Percentiles rank a stretch among this genome's conserved stretches.
These are phyloP conservation scores for Conger conger DNA, from an alignment of 2,113 vertebrate species.

Conservation along the genomic window DNA sequence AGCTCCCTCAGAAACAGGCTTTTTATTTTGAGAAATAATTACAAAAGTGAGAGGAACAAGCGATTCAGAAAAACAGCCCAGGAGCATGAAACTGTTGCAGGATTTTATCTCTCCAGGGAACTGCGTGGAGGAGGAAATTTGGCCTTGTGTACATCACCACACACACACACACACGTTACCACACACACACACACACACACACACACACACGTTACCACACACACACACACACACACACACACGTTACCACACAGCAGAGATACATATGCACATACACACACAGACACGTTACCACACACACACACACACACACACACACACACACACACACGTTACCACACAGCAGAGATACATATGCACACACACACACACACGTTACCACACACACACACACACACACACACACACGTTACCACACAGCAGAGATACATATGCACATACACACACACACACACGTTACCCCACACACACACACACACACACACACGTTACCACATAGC, in stretches of 20 bases:
- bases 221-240: too few species aligned
- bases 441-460: too few species aligned
- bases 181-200: too few species aligned
- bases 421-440: slow-evolving; percentile 32
- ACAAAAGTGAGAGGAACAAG: slow-evolving; percentile 37
- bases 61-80: slow-evolving; percentile 48
- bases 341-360: too few species aligned
- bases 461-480: too few species aligned
- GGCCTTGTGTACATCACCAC: too few species aligned
- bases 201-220: too few species aligned
- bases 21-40: slow-evolving; percentile 33
- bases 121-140: slow-evolving; percentile 46
- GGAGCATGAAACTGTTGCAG: slow-evolving; percentile 34
- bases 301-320: too few species aligned
- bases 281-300: too few species aligned
- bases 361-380: too few species aligned
- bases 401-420: not conserved
- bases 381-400: slow-evolving; percentile 36
- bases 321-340: too few species aligned
- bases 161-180: too few species aligned
- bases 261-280: slow-evolving; percentile 27
- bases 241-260: slow-evolving; percentile 33
- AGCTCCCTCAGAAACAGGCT: slow-evolving; percentile 9
- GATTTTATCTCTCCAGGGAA: slow-evolving; percentile 41
- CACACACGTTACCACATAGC: slow-evolving; percentile 31